A percentile compares a stretch with the other conserved stretches of the same genome.
These are phyloP conservation scores for Cheilosia soror DNA, from an alignment of 2,888 invertebrate species.

Conservation along the genomic window DNA sequence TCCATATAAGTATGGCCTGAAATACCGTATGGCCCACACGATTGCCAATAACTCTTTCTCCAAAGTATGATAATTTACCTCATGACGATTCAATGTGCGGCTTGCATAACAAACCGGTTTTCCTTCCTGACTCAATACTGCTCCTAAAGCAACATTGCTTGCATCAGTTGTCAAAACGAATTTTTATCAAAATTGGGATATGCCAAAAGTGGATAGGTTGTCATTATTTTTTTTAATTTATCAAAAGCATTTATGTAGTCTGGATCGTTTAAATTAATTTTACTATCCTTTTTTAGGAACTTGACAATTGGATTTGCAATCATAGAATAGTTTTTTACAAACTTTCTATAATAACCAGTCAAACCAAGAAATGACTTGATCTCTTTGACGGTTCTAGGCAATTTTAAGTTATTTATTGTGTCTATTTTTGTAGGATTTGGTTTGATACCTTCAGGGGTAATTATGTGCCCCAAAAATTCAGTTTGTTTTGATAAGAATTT, in stretches of 20 bases:
- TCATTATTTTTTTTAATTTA: slow-evolving; percentile 46
- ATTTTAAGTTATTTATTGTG: slow-evolving; percentile 68
- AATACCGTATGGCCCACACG: slow-evolving; percentile 76
- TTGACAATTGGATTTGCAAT: slow-evolving; percentile 48
- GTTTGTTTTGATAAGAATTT: slow-evolving; percentile 76
- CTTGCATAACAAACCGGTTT: slow-evolving; percentile 78
- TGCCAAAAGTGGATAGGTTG: slow-evolving; percentile 35
- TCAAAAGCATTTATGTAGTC: slow-evolving; percentile 53
- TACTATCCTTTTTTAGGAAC: slow-evolving; percentile 47
- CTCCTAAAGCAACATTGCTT: slow-evolving; percentile 77
- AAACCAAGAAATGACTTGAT: background rate
- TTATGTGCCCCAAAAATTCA: slow-evolving; percentile 72
- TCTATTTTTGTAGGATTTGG: slow-evolving; percentile 76
- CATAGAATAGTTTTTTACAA: slow-evolving; percentile 54
- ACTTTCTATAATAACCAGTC: slow-evolving; percentile 63
- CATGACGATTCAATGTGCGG: slow-evolving; percentile 76
- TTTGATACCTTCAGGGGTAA: slow-evolving; percentile 76
- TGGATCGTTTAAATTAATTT: background rate
- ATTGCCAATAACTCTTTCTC: slow-evolving; percentile 80
- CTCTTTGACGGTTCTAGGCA: slow-evolving; percentile 69
- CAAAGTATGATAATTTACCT: slow-evolving; percentile 76
- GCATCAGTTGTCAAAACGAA: slow-evolving; percentile 66
- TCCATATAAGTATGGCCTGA: slow-evolving; percentile 55
- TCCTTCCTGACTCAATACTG: slow-evolving; percentile 77
- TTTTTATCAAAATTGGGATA: slow-evolving; percentile 53